phyloP scores from a whole-genome alignment of 2,888 invertebrate genomes.

The Drosophila recens region DNA sequence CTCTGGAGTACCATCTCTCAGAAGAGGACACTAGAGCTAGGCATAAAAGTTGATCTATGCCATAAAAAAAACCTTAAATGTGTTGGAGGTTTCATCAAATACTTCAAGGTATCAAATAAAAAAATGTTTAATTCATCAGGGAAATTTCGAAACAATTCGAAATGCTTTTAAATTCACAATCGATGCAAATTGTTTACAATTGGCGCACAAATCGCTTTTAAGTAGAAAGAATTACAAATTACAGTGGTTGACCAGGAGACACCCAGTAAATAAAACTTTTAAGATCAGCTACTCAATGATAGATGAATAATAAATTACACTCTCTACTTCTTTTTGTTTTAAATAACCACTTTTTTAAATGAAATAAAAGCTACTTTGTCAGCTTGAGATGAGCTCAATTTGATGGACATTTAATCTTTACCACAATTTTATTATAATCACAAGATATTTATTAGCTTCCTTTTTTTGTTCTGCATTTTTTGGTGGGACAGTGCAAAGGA shows the following conservation, averaged over 20 bases:
- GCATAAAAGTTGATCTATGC: constrained; percentile 8
- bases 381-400: constrained; percentile 10
- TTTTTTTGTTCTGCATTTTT: not conserved
- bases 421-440: constrained; percentile 52
- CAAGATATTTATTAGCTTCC: constrained; percentile 11
- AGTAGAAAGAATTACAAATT: not conserved
- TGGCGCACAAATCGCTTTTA: constrained; percentile 5
- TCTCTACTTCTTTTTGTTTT: too few relatives aligned
- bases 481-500: not conserved
- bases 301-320: too few relatives aligned
- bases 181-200: constrained; percentile 18
- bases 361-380: constrained; percentile 7
- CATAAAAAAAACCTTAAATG: constrained; percentile 2
- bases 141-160: constrained; percentile 1
- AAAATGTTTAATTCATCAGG: constrained; percentile 16
- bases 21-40: not conserved
- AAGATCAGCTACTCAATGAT: too few relatives aligned
- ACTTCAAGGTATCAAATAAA: not conserved
- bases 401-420: constrained; percentile 42
- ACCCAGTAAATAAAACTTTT: not conserved
- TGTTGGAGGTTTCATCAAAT: constrained; percentile 1
- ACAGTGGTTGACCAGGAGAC: not conserved
- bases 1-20: constrained; percentile 2
- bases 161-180: constrained; percentile 2
- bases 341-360: too few relatives aligned